Percentiles rank a stretch among this genome's conserved stretches.
Evolutionary conservation across 2,888 invertebrate species (phyloP).

Genomic region (Meghimatium bilineatum): DNA sequence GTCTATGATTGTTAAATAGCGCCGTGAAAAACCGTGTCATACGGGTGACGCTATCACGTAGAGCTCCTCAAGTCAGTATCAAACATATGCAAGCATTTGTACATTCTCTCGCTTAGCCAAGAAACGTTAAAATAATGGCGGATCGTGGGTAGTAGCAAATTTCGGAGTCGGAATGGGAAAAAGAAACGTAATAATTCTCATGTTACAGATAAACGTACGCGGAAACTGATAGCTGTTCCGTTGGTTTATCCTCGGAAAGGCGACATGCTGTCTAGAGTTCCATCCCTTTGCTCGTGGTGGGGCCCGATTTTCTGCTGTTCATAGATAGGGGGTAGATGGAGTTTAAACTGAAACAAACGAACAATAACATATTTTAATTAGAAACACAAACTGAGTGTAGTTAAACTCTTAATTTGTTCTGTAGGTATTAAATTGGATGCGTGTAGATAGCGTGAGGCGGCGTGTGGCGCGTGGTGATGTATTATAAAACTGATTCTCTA

Average conservation of each 20-base stretch:
- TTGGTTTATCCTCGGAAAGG: constrained; percentile 36
- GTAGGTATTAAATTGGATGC: background rate
- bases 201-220: constrained; percentile 48
- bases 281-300: constrained; percentile 9
- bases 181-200: constrained; percentile 53
- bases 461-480: too few relatives aligned
- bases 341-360: constrained; percentile 16
- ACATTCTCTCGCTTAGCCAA: constrained; percentile 1
- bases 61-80: too few relatives aligned
- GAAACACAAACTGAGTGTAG: background rate
- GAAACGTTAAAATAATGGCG: background rate
- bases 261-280: constrained; percentile 43
- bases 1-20: too few relatives aligned
- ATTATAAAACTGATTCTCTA: too few relatives aligned
- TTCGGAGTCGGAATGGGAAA: constrained; percentile 32
- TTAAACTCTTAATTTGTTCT: background rate
- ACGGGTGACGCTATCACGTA: too few relatives aligned
- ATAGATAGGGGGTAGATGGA: background rate
- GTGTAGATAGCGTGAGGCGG: background rate
- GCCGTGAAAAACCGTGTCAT: too few relatives aligned
- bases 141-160: constrained; percentile 22
- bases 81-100: background rate
- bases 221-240: constrained; percentile 42
- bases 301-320: background rate
- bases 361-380: constrained; percentile 36